Evolutionary conservation across 2,888 invertebrate genomes (phyloP), one percentile per base, ranked within the genome.

Genomic region (Oeneis ivallda): DNA sequence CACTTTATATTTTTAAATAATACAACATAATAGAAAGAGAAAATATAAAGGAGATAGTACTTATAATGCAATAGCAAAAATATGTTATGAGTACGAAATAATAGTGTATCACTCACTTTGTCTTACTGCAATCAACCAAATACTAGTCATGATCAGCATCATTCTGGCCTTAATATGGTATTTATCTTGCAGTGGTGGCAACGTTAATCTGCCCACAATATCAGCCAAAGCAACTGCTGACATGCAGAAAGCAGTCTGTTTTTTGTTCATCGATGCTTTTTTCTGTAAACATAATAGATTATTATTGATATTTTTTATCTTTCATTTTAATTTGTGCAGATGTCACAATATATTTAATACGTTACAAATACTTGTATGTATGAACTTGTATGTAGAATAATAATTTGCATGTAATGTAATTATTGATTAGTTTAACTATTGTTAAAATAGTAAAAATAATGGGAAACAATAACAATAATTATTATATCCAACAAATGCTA

Each of bases 191-290:
- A 95, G 85, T 65, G 93, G 87, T 6, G 95, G 95, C 65, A 95
- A 81, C 1, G 93, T 87, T 43, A 95, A 83, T 57, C 95, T 92
- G n/a, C 94, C 94, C 0, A 92, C 75, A 54, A 95, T 94, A 76
- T 95, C 95, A 15, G 95, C 93, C 4, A 92, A 87, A 2, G 95
- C 95, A 62, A 95, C 92, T 0, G 93, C 91, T n/a, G 95, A 95
- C 94, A 95, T 94, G 71, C 95, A 95, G 50, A 86, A 85, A 1
- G 95, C 95, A 3, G 95, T 94, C 71, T 94, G 86, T 57, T 92
- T 82, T 71, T 89, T 91, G 71, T 85, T 77, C 82, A 91, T 78
- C 3, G 67, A 65, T 10, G 88, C 91, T 26, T 78, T 80, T 79
- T 90, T 86, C 91, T 91, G 80, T 6, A 78, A 85, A 65, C 49